These are phyloP conservation scores for Synergus gifuensis DNA, from an alignment of 2,888 invertebrate genomes.

Conservation along the genomic window DNA sequence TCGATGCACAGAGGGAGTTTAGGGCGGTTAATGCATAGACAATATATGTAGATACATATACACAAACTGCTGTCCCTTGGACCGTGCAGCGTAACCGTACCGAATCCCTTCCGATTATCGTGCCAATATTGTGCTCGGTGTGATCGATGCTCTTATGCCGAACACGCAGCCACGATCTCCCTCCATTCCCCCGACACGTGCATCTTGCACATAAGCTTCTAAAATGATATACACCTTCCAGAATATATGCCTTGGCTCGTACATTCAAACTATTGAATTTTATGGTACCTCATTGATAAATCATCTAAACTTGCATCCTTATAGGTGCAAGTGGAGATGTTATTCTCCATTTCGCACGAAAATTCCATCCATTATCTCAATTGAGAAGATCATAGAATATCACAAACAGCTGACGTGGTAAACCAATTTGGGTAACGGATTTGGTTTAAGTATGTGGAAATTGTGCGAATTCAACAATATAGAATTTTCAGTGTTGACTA, in stretches of 20 bases:
- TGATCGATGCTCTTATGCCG: conserved; percentile 69
- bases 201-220: conserved; percentile 36
- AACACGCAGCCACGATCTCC: conserved; percentile 61
- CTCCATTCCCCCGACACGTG: conserved; percentile 47
- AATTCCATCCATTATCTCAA: neutral
- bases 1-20: conserved; percentile 37
- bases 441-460: too few species aligned
- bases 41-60: conserved; percentile 38
- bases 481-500: too few species aligned
- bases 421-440: too few species aligned
- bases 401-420: too few species aligned
- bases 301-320: neutral
- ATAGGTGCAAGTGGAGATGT: conserved; percentile 3
- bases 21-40: conserved; percentile 21
- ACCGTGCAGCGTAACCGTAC: conserved; percentile 39
- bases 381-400: neutral
- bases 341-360: neutral
- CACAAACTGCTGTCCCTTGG: conserved; percentile 35
- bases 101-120: conserved; percentile 71
- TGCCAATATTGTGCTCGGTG: conserved; percentile 71
- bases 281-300: conserved; percentile 11
- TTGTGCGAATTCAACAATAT: too few species aligned
- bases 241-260: neutral
- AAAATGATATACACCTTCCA: conserved; percentile 13
- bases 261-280: conserved; percentile 21